Percentiles rank a stretch among this genome's conserved stretches.
Conservation (phyloP, 2,888 invertebrate genomes). For the Merodon equestris region DNA sequence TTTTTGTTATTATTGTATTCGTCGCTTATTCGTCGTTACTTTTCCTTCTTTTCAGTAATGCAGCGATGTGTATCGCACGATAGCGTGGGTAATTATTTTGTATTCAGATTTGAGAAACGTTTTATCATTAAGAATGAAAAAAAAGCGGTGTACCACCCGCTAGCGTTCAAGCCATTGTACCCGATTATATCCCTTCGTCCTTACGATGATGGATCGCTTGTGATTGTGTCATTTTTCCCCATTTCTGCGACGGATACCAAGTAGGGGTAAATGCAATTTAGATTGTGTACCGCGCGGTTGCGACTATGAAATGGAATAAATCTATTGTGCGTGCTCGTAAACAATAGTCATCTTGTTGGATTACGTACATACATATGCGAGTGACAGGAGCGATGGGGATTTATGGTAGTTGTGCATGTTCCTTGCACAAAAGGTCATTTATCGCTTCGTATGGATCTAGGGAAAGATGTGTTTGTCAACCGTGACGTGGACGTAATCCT, state of each 20-base stretch:
- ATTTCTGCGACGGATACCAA: slow-evolving; percentile 4
- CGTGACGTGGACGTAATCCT: too few species aligned
- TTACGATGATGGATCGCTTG: slow-evolving; percentile 46
- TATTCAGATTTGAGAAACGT: slow-evolving; percentile 31
- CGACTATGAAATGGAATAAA: slow-evolving; percentile 24
- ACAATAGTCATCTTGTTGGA: slow-evolving; percentile 53
- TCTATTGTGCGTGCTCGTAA: slow-evolving; percentile 54
- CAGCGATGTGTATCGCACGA: slow-evolving; percentile 28
- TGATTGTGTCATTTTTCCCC: slow-evolving; percentile 10
- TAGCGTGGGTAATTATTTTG: slow-evolving; percentile 32
- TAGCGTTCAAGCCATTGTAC: slow-evolving; percentile 5
- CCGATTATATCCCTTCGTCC: slow-evolving; percentile 14
- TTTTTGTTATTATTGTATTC: slow-evolving; percentile 15
- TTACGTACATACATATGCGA: slow-evolving; percentile 32
- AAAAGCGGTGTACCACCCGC: background rate
- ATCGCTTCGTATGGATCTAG: too few species aligned
- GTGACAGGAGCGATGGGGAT: slow-evolving; percentile 29
- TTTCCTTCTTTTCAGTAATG: background rate
- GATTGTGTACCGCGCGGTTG: slow-evolving; percentile 18
- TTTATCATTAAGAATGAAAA: too few species aligned
- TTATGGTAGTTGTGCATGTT: slow-evolving; percentile 35
- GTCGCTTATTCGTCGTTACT: too few species aligned
- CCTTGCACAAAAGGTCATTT: slow-evolving; percentile 22
- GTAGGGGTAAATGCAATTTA: slow-evolving; percentile 44
- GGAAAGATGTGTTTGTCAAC: too few species aligned